Evolutionary conservation across 2,113 vertebrate genomes (phyloP), one percentile per base, ranked within the genome.

Genomic region (Thermophis baileyi): DNA sequence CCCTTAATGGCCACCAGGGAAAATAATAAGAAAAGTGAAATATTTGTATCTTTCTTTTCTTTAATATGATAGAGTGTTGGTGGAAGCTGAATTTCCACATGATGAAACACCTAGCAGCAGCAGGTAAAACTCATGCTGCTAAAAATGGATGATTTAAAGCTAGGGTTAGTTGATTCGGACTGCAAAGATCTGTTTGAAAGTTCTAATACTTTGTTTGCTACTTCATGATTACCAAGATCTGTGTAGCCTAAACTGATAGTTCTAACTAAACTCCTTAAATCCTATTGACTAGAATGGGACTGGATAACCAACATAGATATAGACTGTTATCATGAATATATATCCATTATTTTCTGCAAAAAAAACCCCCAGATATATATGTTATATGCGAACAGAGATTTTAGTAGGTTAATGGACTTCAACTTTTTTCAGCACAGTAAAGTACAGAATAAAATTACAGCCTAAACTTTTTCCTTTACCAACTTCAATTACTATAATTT

Each of bases 381-480:
- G 93, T 10, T 92, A 81, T 49, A 93, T 92, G 35, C 87, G 63
- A 92, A 40, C 81, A 92, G 90, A 93, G 92, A 92, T 22, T 22
- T 44, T 85, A 85, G n/a, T n/a, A 63, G 27, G 4, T 14, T 63
- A 63, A 63, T 63, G 27, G 60, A n/a, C 60, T 63, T 63, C 60
- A 63, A 63, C 60, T 2, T 63, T 63, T 63, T 63, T n/a, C 27
- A 30, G 27, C 60, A n/a, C 4, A 63, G 27, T 12, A 63, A 63
- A 63, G 27, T 63, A 30, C 60, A n/a, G 11, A 63, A 30, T 63
- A 30, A 63, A 63, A 30, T 63, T 63, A n/a, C 57, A 12, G 57
- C 10, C 60, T 63, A n/a, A 30, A 30, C 11, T 0, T 60, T 30
- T 30, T 60, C 25, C 57, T 63, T 63, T 63, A 63, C 27, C 11